Evolutionary conservation across 2,797 vertebrate genomes (phyloP), one percentile per base, ranked within the genome.

Genomic region (Acropternis orthonyx): DNA sequence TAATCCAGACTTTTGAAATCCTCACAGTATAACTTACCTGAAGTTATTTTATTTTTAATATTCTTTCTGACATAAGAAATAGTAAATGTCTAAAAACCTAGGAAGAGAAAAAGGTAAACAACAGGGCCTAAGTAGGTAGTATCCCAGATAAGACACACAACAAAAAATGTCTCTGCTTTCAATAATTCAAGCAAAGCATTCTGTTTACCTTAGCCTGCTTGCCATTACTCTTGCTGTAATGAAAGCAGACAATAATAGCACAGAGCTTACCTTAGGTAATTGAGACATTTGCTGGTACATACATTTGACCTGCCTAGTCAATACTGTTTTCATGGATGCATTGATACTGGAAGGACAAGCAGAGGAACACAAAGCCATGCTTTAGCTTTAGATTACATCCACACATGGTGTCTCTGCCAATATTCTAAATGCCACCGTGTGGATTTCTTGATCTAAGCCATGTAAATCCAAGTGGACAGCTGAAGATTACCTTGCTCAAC

Each of bases 401-500:
- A 82, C 55, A 30, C 78, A 82, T 51, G 28, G 30, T 37, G 56
- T 79, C 56, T 74, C 63, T 85, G 59, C 52, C 48, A 85, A 83
- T 46, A 85, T 62, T 85, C 55, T 71, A 83, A 84, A 95, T 65
- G 59, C 66, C 81, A 93, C 39, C 19, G 19, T 41, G 39, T 65
- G 65, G 84, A 92, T 85, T 94, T 92, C 85, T 82, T 91, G 68
- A 89, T 91, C 78, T 92, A 92, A 96, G 82, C 69, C 1, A 8
- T 26, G 43, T 34, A 94, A 96, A 95, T 82, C 82, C 85, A 89
- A 85, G 76, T 7, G 69, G 85, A 79, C 85, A 93, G 72, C 87
- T 95, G 88, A 93, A 95, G 89, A 95, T 88, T 92, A 95, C 82
- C 74, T 81, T 75, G 73, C 34, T 82, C 69, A 85, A 93, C 41